These are phyloP conservation scores for Petrocephalus sullivani DNA, from an alignment of 2,797 vertebrate species.

Conservation along the genomic window DNA sequence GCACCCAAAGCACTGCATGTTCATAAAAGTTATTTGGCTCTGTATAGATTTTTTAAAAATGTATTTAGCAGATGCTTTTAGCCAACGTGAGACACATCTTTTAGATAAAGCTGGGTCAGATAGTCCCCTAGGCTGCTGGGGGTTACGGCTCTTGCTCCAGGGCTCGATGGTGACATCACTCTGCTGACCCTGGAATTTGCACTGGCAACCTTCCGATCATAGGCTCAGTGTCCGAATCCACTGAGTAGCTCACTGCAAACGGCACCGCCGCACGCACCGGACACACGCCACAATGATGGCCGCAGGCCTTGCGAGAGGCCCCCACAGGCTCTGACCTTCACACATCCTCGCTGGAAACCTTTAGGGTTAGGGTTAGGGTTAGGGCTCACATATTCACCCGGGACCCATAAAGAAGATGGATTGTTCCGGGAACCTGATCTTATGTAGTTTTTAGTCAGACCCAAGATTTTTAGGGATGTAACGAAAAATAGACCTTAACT, in stretches of 20 bases:
- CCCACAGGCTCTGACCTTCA: background rate
- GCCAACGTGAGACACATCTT: background rate
- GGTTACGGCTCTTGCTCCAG: background rate
- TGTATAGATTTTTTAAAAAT: background rate
- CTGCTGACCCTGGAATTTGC: background rate
- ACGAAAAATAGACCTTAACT: background rate
- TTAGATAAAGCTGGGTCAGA: background rate
- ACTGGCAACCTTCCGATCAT: background rate
- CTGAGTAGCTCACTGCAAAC: background rate
- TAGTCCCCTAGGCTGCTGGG: background rate
- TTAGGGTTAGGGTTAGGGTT: background rate
- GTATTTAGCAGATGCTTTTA: background rate
- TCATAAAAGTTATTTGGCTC: background rate
- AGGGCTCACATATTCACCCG: background rate
- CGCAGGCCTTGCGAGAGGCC: background rate
- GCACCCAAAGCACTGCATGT: background rate
- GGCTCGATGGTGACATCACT: background rate
- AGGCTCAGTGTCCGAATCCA: background rate
- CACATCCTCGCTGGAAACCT: background rate
- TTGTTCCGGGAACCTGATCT: background rate
- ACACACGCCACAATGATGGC: background rate
- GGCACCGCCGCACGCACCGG: background rate
- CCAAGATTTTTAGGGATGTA: background rate
- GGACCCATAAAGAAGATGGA: background rate
- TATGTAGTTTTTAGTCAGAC: background rate